Conservation (phyloP, 2,888 invertebrate species). For the Nesidiocoris tenuis region DNA sequence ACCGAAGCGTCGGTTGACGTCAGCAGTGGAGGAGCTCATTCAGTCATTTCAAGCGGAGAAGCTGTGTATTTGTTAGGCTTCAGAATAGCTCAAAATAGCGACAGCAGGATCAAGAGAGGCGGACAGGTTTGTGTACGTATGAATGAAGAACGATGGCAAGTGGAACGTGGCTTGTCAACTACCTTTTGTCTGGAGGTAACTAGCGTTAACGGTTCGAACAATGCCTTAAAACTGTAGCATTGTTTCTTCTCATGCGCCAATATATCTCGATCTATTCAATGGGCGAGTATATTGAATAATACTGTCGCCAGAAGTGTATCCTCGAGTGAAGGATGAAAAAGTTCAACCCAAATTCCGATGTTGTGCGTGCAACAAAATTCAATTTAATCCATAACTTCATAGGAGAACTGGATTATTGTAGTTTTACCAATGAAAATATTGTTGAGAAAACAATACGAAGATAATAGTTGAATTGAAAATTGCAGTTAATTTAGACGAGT, state of each 20-base stretch:
- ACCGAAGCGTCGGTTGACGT: background rate
- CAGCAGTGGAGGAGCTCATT: background rate
- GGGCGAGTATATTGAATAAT: too few species aligned
- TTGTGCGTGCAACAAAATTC: too few species aligned
- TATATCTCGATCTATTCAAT: too few species aligned
- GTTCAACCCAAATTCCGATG: too few species aligned
- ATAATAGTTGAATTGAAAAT: too few species aligned
- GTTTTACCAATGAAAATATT: too few species aligned
- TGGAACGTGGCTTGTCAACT: background rate
- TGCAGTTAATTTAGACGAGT: too few species aligned
- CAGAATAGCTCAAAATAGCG: background rate
- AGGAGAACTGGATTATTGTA: too few species aligned
- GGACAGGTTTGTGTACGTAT: background rate
- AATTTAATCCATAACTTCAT: too few species aligned
- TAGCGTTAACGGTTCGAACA: conserved; percentile 27
- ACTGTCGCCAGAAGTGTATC: too few species aligned
- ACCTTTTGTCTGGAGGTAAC: conserved; percentile 28
- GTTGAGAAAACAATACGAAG: too few species aligned
- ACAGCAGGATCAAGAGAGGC: background rate
- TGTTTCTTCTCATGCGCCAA: background rate
- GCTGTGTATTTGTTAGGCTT: background rate
- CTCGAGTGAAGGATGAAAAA: too few species aligned
- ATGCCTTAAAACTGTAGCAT: background rate
- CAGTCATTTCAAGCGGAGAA: background rate
- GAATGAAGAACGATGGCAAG: background rate